Evolutionary conservation across 2,113 vertebrate species (phyloP), one percentile per base, ranked within the genome.

Genomic region (Coryphaenoides rupestris): DNA sequence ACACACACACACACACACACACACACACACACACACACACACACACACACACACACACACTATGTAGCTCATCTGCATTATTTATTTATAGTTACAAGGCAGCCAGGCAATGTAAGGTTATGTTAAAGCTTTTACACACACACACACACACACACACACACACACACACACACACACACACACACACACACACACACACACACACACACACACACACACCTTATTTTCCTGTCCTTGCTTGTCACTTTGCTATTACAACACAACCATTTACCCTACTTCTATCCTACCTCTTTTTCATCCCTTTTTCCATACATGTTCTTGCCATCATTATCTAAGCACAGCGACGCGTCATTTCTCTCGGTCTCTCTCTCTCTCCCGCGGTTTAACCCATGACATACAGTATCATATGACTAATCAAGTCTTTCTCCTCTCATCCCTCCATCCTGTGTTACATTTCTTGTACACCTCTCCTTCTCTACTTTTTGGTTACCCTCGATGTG

Each of bases 161-260:
- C 47, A 22, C 47, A 45, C 19, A 21, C 33, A 60, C 62, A 64
- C 28, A 14, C 16, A 40, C n/a, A 33, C 26, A 59, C 26, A 40
- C 16, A 40, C 58, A 59, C 15, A 59, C 6, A n/a, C 22, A 21
- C 4, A 45, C 58, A 60, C 26, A 15, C 17, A n/a, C 52, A 53
- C 52, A 53, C 52, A 53, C 52, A 19, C 52, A 53, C 52, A 53
- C 52, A 19, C 3, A 53, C 52, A 53, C n/a, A 53, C 17, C 60
- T 66, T 28, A 26, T 52, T 55, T 50, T 63, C 4, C 3, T 14
- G 50, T 64, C 63, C 65, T 77, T 23, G 63, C 71, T 71, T 69
- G 60, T 72, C n/a, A 49, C 50, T 52, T 58, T 76, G 49, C 56
- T 55, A 55, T 45, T 53, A 67, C 56, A 72, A 72, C 57, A 66